A percentile compares a stretch with the other conserved stretches of the same genome.
Evolutionary conservation across 1,140 invertebrate species (phyloP).

Genomic region (Drosophila lacertosa): DNA sequence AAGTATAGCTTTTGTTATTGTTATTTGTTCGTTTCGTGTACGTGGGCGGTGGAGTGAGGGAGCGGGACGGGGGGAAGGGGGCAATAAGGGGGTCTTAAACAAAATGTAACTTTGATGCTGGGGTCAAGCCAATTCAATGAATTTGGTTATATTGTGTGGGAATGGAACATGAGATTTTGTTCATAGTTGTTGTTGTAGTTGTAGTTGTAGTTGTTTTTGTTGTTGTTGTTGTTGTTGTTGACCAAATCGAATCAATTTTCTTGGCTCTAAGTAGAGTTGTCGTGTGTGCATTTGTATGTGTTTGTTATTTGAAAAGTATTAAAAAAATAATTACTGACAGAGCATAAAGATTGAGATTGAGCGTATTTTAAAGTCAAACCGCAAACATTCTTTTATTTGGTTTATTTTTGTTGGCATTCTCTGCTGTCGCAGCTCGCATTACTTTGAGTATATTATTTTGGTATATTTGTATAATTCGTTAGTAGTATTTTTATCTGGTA

Average conservation of each 20-base stretch:
- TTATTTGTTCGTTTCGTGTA: constrained; percentile 42
- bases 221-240: too few species aligned
- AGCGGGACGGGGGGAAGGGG: too few species aligned
- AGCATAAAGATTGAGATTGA: constrained; percentile 28
- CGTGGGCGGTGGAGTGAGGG: too few species aligned
- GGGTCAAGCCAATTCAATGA: constrained; percentile 26
- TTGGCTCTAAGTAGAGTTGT: constrained; percentile 17
- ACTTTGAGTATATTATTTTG: constrained; percentile 17
- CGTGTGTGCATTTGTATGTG: constrained; percentile 38
- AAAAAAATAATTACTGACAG: constrained; percentile 11
- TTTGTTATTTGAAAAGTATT: constrained; percentile 13
- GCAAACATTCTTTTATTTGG: constrained; percentile 37
- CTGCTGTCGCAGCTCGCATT: constrained; percentile 47
- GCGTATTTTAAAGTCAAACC: constrained; percentile 47
- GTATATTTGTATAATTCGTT: constrained; percentile 27
- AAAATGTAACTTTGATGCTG: constrained; percentile 56
- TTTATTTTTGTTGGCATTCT: constrained; percentile 66
- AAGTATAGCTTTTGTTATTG: constrained; percentile 27
- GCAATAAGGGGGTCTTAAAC: too few species aligned
- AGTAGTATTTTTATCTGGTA: constrained; percentile 45
- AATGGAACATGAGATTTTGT: constrained; percentile 51
- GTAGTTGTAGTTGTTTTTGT: too few species aligned
- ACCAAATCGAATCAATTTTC: constrained; percentile 30
- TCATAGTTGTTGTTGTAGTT: too few species aligned
- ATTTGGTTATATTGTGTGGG: constrained; percentile 26